A percentile compares a stretch with the other conserved stretches of the same genome.
These are phyloP conservation scores for Hemichromis elongatus DNA, from an alignment of 2,113 vertebrate genomes.

Conservation along the genomic window DNA sequence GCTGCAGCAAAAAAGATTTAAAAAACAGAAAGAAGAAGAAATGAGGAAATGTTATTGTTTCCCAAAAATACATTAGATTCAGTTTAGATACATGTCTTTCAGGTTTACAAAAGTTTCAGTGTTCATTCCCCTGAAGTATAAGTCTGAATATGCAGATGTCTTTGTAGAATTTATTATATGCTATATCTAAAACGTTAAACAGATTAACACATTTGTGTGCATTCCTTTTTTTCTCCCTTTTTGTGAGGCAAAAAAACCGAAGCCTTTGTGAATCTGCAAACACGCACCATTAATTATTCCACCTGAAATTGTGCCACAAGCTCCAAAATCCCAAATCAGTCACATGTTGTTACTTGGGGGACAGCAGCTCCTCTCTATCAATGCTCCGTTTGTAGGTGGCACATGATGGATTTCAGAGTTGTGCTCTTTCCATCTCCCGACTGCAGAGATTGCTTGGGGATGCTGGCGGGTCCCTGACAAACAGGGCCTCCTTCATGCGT, in stretches of 20 bases:
- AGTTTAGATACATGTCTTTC: neutral
- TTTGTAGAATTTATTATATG: neutral
- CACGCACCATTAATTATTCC: constrained; percentile 41
- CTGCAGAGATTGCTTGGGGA: constrained; percentile 70
- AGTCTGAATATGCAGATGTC: neutral
- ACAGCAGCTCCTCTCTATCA: constrained; percentile 61
- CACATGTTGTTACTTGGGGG: constrained; percentile 37
- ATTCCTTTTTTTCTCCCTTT: neutral
- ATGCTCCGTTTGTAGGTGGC: constrained; percentile 39
- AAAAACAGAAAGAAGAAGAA: no score
- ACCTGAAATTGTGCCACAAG: constrained; percentile 26
- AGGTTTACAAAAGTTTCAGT: neutral
- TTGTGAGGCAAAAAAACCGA: neutral
- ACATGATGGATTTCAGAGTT: constrained; percentile 65
- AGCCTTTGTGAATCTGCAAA: constrained; percentile 7
- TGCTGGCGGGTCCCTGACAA: constrained; percentile 65
- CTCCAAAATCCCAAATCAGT: constrained; percentile 41
- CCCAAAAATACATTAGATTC: neutral
- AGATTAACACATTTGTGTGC: neutral
- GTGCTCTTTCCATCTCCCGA: constrained; percentile 66
- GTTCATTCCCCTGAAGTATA: neutral
- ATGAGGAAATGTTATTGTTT: neutral
- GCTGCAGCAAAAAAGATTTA: neutral
- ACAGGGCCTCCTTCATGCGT: constrained; percentile 63
- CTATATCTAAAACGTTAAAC: neutral